A percentile compares a stretch with the other conserved stretches of the same genome.
Evolutionary conservation across 2,113 vertebrate genomes (phyloP).

Genomic region (Catharus bicknelli): DNA sequence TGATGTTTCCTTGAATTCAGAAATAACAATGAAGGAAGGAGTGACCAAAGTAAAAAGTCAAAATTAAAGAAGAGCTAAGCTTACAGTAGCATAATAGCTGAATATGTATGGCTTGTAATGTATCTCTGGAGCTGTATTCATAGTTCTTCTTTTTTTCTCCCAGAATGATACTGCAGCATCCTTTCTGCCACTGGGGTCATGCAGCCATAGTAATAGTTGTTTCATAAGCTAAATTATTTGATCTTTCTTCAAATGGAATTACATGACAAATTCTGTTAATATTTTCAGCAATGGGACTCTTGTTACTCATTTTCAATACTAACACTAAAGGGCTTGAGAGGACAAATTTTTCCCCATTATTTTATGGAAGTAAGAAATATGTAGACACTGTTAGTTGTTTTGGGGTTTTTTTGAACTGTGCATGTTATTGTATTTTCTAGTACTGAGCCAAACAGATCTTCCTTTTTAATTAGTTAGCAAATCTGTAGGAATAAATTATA

Average conservation of each 20-base stretch:
- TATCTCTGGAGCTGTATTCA: neutral
- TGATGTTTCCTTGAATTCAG: neutral
- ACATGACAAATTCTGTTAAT: neutral
- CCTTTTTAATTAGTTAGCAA: neutral
- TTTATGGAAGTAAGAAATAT: neutral
- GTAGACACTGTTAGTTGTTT: neutral
- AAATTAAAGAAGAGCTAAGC: neutral
- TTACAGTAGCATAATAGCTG: neutral
- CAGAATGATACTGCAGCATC: neutral
- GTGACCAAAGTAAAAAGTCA: neutral
- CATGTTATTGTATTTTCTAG: neutral
- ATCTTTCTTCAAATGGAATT: neutral
- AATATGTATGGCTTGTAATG: neutral
- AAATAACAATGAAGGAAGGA: neutral
- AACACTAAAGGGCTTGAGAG: neutral
- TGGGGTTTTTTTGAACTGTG: neutral
- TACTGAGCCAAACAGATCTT: neutral
- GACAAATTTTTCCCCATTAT: neutral
- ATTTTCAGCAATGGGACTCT: neutral
- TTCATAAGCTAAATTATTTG: neutral
- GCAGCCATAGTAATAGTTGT: neutral
- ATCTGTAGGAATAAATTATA: neutral
- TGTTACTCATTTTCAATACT: neutral
- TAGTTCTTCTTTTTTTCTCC: neutral
- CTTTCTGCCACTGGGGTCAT: neutral